These are phyloP conservation scores for Eonycteris spelaea DNA, from an alignment of 2,113 vertebrate genomes.

Conservation along the genomic window DNA sequence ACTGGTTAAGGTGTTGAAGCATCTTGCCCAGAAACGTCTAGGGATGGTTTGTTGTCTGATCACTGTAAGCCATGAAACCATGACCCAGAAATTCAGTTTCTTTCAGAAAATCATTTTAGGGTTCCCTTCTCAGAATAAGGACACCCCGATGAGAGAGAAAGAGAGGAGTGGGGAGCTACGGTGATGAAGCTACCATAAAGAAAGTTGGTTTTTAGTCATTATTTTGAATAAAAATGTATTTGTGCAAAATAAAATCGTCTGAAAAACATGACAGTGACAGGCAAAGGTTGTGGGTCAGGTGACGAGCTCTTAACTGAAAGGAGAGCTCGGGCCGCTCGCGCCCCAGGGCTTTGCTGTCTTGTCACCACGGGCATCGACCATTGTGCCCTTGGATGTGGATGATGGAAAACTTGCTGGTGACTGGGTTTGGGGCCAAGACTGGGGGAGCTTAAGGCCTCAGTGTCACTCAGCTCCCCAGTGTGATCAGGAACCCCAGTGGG, in stretches of 20 bases:
- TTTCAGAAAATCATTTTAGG: conserved; percentile 42
- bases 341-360: not conserved
- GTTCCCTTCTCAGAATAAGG: conserved; percentile 38
- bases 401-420: conserved; percentile 67
- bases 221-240: conserved; percentile 32
- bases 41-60: not conserved
- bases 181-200: not conserved
- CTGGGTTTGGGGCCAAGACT: conserved; percentile 46
- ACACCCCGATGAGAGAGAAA: not conserved
- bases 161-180: not conserved
- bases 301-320: not conserved
- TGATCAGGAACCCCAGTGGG: not conserved
- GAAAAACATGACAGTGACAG: conserved; percentile 6
- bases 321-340: not conserved
- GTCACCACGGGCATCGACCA: not conserved
- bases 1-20: not conserved
- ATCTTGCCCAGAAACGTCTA: conserved; percentile 16
- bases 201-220: conserved; percentile 23
- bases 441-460: conserved; percentile 56
- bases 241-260: conserved; percentile 51
- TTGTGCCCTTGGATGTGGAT: conserved; percentile 31
- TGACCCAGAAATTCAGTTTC: conserved; percentile 5
- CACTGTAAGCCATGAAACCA: not conserved
- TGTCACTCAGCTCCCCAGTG: conserved; percentile 52
- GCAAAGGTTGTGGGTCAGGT: not conserved